Evolutionary conservation across 2,797 vertebrate genomes (phyloP).

Genomic region (Fringilla coelebs): DNA sequence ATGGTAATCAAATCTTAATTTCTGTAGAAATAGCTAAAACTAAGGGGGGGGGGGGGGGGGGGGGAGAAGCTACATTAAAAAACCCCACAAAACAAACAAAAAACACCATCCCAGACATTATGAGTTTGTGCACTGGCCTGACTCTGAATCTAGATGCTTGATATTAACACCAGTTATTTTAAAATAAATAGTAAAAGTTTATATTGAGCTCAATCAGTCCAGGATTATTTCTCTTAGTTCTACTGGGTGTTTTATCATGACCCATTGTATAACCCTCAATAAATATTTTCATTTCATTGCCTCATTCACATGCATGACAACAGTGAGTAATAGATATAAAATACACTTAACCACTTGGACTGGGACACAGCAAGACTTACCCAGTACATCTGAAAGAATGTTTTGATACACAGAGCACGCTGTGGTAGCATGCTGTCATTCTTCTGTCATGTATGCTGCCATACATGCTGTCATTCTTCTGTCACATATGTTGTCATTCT

Average conservation of each 20-base stretch:
- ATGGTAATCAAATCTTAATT: neutral
- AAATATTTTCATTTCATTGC: neutral
- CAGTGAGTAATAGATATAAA: neutral
- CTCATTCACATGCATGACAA: neutral
- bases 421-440: neutral
- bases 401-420: neutral
- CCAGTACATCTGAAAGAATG: neutral
- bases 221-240: neutral
- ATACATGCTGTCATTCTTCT: neutral
- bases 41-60: rapidly evolving
- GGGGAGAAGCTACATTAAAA: neutral
- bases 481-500: neutral
- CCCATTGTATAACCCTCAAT: neutral
- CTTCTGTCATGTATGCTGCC: neutral
- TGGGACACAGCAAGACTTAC: neutral
- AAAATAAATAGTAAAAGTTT: neutral
- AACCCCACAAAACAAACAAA: rapidly evolving
- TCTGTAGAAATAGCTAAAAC: neutral
- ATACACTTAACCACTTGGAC: neutral
- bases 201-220: neutral
- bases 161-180: neutral
- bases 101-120: neutral
- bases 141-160: neutral
- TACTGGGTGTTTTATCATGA: neutral
- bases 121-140: neutral